phyloP scores from a whole-genome alignment of 2,113 vertebrate species.

The Rhombomys opimus region DNA sequence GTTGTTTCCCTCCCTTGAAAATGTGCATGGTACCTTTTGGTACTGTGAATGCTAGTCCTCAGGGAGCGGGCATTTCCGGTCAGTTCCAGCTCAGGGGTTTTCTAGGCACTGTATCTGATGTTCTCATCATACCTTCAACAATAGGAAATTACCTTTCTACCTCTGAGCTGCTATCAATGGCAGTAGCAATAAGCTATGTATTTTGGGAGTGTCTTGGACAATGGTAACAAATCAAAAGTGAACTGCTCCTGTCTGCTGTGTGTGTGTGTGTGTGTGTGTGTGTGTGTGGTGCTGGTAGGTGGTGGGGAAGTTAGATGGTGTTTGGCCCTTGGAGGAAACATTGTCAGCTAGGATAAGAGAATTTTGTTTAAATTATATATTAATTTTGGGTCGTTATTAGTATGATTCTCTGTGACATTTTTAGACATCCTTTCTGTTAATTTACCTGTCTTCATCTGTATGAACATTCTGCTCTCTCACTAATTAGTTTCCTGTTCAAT shows the following conservation, averaged over 20 bases:
- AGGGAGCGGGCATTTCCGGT: not conserved
- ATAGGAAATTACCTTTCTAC: not conserved
- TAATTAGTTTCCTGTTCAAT: not conserved
- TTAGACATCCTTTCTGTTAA: not conserved
- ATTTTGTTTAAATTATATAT: not conserved
- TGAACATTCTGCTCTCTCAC: not conserved
- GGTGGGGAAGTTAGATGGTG: not conserved
- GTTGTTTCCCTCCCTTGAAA: not conserved
- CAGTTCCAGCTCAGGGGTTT: not conserved
- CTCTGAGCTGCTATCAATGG: not conserved
- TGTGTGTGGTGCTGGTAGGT: not conserved
- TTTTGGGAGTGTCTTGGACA: not conserved
- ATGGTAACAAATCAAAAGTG: not conserved
- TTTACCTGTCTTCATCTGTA: no score
- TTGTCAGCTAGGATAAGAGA: not conserved
- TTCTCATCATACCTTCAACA: not conserved
- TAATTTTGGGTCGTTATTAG: not conserved
- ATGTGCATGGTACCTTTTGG: not conserved
- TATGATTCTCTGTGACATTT: not conserved
- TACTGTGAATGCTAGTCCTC: not conserved
- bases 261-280: not conserved
- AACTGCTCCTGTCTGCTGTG: not conserved
- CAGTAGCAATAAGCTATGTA: not conserved
- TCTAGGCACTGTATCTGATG: no score
- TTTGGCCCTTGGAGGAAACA: not conserved